Evolutionary conservation across 1,140 invertebrate species (phyloP), one percentile per base, ranked within the genome.

Genomic region (Trigoniulus corallinus): DNA sequence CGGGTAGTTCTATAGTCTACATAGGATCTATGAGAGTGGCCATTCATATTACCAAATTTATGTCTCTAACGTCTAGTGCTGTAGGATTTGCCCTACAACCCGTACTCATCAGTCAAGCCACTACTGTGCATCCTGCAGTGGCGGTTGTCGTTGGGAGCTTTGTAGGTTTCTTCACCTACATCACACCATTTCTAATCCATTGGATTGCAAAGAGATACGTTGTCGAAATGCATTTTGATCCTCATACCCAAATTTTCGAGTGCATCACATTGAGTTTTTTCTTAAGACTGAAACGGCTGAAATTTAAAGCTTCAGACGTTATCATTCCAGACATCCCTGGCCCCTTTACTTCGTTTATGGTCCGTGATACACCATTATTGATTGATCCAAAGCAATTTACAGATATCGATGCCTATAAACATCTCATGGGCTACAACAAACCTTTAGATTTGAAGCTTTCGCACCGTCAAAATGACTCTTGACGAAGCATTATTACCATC

Each of bases 361-460:
- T 78, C 0, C 82, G 81, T 58, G 61, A 60, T 20, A 72, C 64
- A 12, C 75, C 86, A 1, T 58, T 91, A 0, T 88, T 93, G 61
- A 67, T 93, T 13, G 82, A 87, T 62, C 69, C 76, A 0, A 64
- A 68, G 1, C 61, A 71, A 15, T 92, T 93, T 58, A 63, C 69
- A 4, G 72, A 84, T 55, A 69, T 75, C 0, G 61, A 74, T 50
- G 80, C 89, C 64, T 93, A 85, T 69, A 76, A 74, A 29, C 78
- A 76, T 58, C 76, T 95, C 41, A 87, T 94, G 81, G 86, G 85
- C 1, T 92, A 81, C 63, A 86, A 95, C 60, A 85, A 89, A 64
- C 88, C 87, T 4, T 69, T 91, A 34, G 81, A 92, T 66, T 82
- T 87, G 15, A 34, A 34, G 29, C 29, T 34, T 34, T n/a, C n/a